phyloP scores from a whole-genome alignment of 2,113 vertebrate genomes.

The Larimichthys crocea region DNA sequence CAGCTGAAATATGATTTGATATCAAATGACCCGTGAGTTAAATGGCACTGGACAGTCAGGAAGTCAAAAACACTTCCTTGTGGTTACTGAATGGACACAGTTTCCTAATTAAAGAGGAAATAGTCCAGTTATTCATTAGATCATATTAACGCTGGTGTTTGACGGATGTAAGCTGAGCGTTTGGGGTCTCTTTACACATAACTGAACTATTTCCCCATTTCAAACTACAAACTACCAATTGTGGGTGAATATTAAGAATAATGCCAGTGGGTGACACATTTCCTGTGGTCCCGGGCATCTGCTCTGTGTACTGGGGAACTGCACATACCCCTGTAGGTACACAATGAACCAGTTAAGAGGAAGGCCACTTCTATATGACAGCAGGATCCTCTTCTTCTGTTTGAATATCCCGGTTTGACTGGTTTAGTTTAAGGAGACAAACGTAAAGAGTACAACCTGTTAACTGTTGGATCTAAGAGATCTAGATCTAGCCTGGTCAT shows the following conservation, averaged over 20 bases:
- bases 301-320: conserved; percentile 19
- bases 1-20: conserved; percentile 63
- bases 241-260: conserved; percentile 15
- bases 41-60: conserved; percentile 86
- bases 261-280: conserved; percentile 1
- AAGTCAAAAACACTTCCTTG: conserved; percentile 47
- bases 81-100: conserved; percentile 25
- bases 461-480: background rate
- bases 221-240: conserved; percentile 1
- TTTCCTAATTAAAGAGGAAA: conserved; percentile 39
- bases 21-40: conserved; percentile 83
- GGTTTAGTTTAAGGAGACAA: conserved; percentile 31
- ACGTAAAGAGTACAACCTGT: conserved; percentile 25
- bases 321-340: conserved; percentile 21
- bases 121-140: conserved; percentile 35
- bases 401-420: conserved; percentile 39
- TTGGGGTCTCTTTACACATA: conserved; percentile 24
- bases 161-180: conserved; percentile 36
- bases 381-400: conserved; percentile 49
- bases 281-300: background rate
- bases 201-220: conserved; percentile 36
- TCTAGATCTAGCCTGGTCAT: background rate
- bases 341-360: conserved; percentile 46
- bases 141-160: conserved; percentile 44
- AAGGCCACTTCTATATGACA: conserved; percentile 52